Evolutionary conservation across 2,797 vertebrate species (phyloP).

Genomic region (Masticophis lateralis): DNA sequence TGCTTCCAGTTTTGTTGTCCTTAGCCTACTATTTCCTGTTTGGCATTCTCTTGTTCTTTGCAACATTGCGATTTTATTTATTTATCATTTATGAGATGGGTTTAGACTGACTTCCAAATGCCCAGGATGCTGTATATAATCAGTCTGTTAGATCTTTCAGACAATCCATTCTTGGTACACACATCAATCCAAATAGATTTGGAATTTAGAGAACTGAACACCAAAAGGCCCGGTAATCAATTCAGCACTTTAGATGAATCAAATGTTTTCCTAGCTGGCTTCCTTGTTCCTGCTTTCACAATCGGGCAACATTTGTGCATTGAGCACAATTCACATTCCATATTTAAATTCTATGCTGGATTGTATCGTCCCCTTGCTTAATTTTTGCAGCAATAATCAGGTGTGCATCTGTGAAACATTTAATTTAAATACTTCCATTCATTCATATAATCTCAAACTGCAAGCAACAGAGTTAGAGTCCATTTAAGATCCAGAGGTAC

Average conservation of each 20-base stretch:
- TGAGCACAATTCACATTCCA: background rate
- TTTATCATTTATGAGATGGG: background rate
- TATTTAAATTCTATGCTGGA: background rate
- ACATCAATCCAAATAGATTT: background rate
- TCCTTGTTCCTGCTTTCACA: background rate
- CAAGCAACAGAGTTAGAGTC: conserved; percentile 18
- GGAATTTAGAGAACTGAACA: background rate
- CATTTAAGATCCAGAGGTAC: conserved; percentile 22
- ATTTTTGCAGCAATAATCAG: background rate
- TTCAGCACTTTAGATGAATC: background rate
- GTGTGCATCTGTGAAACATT: background rate
- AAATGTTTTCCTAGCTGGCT: background rate
- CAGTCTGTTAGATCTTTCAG: background rate
- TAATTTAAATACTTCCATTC: background rate
- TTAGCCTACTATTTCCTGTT: background rate
- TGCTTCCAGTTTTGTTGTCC: background rate
- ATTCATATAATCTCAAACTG: background rate
- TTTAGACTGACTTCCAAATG: background rate
- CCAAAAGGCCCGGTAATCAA: background rate
- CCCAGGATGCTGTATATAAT: background rate
- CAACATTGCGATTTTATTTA: background rate
- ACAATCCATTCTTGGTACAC: background rate
- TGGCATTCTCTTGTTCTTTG: background rate
- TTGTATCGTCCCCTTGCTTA: background rate
- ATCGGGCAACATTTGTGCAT: background rate